Evolutionary conservation across 2,113 vertebrate genomes (phyloP).

Genomic region (Labeo rohita): DNA sequence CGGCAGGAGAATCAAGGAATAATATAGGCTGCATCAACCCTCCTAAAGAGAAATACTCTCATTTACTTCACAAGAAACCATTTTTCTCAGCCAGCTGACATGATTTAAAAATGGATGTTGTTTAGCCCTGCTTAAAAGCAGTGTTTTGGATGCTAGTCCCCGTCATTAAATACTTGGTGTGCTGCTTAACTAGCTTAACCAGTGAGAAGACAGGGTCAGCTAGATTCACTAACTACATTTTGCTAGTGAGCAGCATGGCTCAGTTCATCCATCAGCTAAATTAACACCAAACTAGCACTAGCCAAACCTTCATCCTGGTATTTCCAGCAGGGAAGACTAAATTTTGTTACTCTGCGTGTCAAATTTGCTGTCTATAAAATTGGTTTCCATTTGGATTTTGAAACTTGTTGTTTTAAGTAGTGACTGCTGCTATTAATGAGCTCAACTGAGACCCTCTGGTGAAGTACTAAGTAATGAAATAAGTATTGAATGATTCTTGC

Average conservation of each 20-base stretch:
- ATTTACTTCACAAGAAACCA: background rate
- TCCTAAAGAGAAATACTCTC: background rate
- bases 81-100: conserved; percentile 6
- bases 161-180: too few relatives aligned
- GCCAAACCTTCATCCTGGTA: background rate
- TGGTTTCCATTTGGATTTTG: background rate
- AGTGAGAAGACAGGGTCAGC: background rate
- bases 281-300: background rate
- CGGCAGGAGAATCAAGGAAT: background rate
- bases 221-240: background rate
- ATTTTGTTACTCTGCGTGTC: background rate
- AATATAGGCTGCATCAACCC: background rate
- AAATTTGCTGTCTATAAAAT: conserved; percentile 1
- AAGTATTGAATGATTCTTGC: background rate
- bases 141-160: background rate
- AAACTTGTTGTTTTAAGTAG: conserved; percentile 6
- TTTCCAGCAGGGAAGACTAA: background rate
- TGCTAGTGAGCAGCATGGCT: background rate
- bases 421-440: conserved; percentile 27
- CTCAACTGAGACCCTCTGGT: conserved; percentile 1
- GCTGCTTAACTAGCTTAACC: background rate
- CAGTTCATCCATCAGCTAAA: background rate
- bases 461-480: background rate
- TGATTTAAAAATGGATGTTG: background rate
- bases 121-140: conserved; percentile 8